A percentile compares a stretch with the other conserved stretches of the same genome.
These are phyloP conservation scores for Heliconius ismenius DNA, from an alignment of 2,888 invertebrate genomes.

Conservation along the genomic window DNA sequence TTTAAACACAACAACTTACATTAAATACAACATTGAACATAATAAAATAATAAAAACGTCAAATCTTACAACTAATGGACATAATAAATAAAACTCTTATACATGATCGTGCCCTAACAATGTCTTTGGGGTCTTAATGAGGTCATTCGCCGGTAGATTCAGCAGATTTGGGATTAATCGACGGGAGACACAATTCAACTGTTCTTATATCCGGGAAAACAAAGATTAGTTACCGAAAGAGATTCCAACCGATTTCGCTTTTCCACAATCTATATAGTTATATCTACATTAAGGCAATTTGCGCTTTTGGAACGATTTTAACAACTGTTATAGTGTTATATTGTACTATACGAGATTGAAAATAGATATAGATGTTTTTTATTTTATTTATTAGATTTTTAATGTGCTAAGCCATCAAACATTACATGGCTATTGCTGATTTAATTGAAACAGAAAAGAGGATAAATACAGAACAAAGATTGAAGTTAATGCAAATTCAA, in stretches of 20 bases:
- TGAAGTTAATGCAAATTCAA: neutral
- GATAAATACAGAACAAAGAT: neutral
- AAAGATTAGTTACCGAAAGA: slow-evolving; percentile 53
- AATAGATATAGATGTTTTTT: neutral
- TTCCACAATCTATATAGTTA: neutral
- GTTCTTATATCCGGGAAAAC: slow-evolving; percentile 40
- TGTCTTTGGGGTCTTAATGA: slow-evolving; percentile 52
- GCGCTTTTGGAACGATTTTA: neutral
- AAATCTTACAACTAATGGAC: slow-evolving; percentile 6
- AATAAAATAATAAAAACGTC: slow-evolving; percentile 10
- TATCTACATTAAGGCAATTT: neutral
- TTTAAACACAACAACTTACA: neutral
- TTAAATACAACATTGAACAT: neutral
- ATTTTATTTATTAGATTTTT: neutral
- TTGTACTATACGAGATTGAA: neutral
- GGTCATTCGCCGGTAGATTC: slow-evolving; percentile 64
- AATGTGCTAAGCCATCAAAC: neutral
- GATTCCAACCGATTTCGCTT: slow-evolving; percentile 31
- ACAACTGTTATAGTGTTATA: neutral
- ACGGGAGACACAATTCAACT: slow-evolving; percentile 62
- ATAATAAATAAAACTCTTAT: slow-evolving; percentile 7
- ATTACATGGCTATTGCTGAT: neutral
- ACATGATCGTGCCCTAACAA: slow-evolving; percentile 26
- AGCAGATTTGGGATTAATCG: slow-evolving; percentile 73
- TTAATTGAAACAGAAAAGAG: neutral